phyloP scores from a whole-genome alignment of 2,888 invertebrate species.

The Limnephilus marmoratus region DNA sequence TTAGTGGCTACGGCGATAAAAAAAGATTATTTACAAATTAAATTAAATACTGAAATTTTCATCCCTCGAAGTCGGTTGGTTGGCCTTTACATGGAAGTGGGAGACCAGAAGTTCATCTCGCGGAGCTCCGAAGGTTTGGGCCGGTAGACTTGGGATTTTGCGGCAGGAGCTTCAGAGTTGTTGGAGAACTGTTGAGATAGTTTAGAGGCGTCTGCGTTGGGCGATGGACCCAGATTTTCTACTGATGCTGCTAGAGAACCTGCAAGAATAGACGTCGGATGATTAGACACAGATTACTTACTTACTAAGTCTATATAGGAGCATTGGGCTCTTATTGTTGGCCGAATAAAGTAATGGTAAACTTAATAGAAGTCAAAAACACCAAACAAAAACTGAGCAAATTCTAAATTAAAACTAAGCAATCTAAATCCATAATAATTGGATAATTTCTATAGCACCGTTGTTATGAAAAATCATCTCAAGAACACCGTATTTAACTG shows the following conservation, averaged over 20 bases:
- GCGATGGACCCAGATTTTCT: constrained; percentile 74
- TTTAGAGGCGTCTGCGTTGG: constrained; percentile 69
- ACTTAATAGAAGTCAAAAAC: no score
- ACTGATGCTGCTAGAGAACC: constrained; percentile 72
- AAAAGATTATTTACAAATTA: constrained; percentile 42
- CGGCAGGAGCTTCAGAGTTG: constrained; percentile 68
- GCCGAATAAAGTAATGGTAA: no score
- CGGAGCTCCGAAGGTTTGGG: constrained; percentile 84
- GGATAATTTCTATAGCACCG: no score
- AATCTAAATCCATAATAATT: no score
- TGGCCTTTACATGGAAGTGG: constrained; percentile 84
- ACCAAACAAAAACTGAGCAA: no score
- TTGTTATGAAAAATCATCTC: no score
- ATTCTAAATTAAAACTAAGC: no score
- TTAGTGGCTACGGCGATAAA: constrained; percentile 38
- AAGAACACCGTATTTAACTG: not conserved
- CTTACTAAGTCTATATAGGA: not conserved
- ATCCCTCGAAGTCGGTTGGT: not conserved
- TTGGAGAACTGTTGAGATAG: constrained; percentile 70
- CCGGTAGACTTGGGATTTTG: constrained; percentile 71
- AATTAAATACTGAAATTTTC: constrained; percentile 44
- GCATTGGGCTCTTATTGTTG: not conserved
- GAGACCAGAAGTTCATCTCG: constrained; percentile 92
- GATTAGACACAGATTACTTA: not conserved
- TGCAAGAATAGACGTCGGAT: constrained; percentile 15